A percentile compares a stretch with the other conserved stretches of the same genome.
These are phyloP conservation scores for Bombus difficillimus DNA, from an alignment of 1,140 invertebrate species.

Conservation along the genomic window DNA sequence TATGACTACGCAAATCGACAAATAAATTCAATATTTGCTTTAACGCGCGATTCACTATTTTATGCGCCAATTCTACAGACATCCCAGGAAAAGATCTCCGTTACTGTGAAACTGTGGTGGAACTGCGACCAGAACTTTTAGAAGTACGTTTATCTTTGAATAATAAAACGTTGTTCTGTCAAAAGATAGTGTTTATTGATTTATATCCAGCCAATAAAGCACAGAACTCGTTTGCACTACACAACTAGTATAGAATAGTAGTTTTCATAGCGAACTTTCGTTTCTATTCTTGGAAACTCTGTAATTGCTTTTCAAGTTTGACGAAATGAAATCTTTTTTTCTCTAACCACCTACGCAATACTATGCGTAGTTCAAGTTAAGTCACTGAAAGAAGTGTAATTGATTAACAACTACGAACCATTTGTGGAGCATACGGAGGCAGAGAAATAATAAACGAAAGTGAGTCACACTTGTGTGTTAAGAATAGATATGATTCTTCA, in stretches of 20 bases:
- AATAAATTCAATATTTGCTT: constrained; percentile 77
- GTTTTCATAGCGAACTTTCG: background rate
- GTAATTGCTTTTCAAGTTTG: background rate
- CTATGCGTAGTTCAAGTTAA: background rate
- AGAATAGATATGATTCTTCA: constrained; percentile 31
- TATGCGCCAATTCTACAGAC: background rate
- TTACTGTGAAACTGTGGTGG: constrained; percentile 33
- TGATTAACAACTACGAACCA: constrained; percentile 24
- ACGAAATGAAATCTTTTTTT: background rate
- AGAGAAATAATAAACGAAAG: constrained; percentile 36
- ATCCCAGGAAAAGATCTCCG: background rate
- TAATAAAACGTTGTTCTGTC: constrained; percentile 47
- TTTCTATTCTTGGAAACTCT: background rate
- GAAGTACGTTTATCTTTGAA: constrained; percentile 40
- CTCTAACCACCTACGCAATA: background rate
- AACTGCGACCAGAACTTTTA: constrained; percentile 42
- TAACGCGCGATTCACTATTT: constrained; percentile 51
- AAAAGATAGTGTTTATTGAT: constrained; percentile 8
- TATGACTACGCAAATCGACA: constrained; percentile 73
- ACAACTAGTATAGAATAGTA: background rate
- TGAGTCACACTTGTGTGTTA: constrained; percentile 41
- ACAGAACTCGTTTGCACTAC: too few relatives aligned
- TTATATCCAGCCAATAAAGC: constrained; percentile 5
- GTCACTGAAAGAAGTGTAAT: constrained; percentile 1
- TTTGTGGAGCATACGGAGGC: constrained; percentile 14